A percentile compares a stretch with the other conserved stretches of the same genome.
Evolutionary conservation across 2,797 vertebrate species (phyloP).

Genomic region (Smutsia gigantea): DNA sequence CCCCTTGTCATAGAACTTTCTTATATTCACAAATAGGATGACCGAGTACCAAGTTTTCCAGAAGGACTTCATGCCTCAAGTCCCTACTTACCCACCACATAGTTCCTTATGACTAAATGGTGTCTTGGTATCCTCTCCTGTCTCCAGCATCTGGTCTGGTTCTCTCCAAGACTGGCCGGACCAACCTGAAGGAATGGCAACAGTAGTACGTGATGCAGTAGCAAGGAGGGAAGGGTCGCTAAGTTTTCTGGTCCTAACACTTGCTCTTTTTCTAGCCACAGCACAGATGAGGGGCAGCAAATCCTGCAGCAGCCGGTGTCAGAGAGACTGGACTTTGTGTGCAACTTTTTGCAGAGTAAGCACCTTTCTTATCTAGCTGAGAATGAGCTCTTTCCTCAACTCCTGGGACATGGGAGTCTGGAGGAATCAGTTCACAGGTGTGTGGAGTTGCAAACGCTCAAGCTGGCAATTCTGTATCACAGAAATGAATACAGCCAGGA

Average conservation of each 20-base stretch:
- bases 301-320: constrained; percentile 80
- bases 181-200: neutral
- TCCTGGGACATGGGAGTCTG: neutral
- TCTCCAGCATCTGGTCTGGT: neutral
- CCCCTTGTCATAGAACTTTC: neutral
- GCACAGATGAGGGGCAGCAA: constrained; percentile 80
- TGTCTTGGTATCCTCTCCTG: neutral
- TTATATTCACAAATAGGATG: neutral
- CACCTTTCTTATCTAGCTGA: neutral
- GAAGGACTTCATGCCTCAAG: neutral
- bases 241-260: neutral
- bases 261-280: constrained; percentile 87
- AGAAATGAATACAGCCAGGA: neutral
- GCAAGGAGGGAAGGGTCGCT: neutral
- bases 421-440: neutral
- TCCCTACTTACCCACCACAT: neutral
- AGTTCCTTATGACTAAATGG: neutral
- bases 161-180: neutral
- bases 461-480: neutral
- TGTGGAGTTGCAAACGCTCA: constrained; percentile 9
- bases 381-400: constrained; percentile 6
- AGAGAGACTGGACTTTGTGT: constrained; percentile 87
- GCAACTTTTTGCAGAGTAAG: constrained; percentile 92
- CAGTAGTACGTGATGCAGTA: neutral
- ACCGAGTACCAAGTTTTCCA: neutral